Evolutionary conservation across 2,888 invertebrate genomes (phyloP), one percentile per base, ranked within the genome.

Genomic region (Lamproptera curius): DNA sequence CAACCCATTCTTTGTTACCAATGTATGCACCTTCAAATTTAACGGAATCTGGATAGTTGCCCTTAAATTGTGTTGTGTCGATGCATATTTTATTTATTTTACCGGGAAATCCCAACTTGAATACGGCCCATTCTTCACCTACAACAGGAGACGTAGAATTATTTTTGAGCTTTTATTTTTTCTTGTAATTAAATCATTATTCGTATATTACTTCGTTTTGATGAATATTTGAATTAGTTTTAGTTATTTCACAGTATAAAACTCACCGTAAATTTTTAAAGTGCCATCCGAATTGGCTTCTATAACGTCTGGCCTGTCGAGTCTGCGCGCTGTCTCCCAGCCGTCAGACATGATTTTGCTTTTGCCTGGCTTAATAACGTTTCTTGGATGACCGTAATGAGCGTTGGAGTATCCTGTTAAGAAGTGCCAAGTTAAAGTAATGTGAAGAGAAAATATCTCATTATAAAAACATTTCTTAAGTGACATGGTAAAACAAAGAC

Each of bases 321-420:
- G 70, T 42, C 90, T 74, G 45, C 92, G 71, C 0, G 92, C 91
- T 0, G 92, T 92, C 65, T 92, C 92, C 92, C 92, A 92, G 0
- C 91, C 92, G 53, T 92, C 91, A 0, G 84, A 87, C 91, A 92
- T 92, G 40, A 81, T 81, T 3, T 70, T 57, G 23, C 89, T 84
- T 51, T 79, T 82, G 45, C 77, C 78, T 0, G 89, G 86, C 52
- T 89, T 86, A 40, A 91, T 89, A 52, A 91, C 75, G 59, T 91
- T 91, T 15, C 85, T 77, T 0, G 92, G 92, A 62, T 91, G 91
- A 0, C 92, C 91, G 58, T 86, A 92, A 66, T 92, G 91, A 2
- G 91, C 92, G 59, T 92, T 90, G 16, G 91, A 91, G 62, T 86
- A 91, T 13, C 80, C 89, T 73, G 70, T 28, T 9, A 10, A n/a